Conservation (phyloP, 2,888 invertebrate species). For the Hirtodrosophila trivittata region DNA sequence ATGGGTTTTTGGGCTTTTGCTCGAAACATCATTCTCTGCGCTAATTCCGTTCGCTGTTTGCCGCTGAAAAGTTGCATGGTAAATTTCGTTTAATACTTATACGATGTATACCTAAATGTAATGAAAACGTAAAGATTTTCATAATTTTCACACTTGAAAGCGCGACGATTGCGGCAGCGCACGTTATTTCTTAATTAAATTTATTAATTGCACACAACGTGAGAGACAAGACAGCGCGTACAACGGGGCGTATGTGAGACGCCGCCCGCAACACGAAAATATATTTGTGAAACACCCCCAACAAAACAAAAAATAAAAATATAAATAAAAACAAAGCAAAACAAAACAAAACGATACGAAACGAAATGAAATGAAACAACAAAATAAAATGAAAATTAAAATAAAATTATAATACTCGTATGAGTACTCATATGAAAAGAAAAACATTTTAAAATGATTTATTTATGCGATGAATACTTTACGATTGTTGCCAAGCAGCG, state of each 20-base stretch:
- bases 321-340: too few species aligned
- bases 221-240: conserved; percentile 35
- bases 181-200: conserved; percentile 77
- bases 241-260: conserved; percentile 55
- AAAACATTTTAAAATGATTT: conserved; percentile 53
- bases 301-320: too few species aligned
- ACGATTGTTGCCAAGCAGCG: conserved; percentile 22
- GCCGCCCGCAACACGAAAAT: conserved; percentile 24
- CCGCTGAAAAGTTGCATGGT: conserved; percentile 46
- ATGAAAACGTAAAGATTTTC: conserved; percentile 60
- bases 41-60: conserved; percentile 41
- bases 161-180: conserved; percentile 52
- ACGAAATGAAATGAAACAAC: neutral
- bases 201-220: conserved; percentile 78
- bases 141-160: conserved; percentile 76
- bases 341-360: neutral
- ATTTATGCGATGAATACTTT: conserved; percentile 57
- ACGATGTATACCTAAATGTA: conserved; percentile 21
- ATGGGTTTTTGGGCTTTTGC: conserved; percentile 26
- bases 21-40: conserved; percentile 19
- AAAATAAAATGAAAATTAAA: conserved; percentile 3
- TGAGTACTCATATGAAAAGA: conserved; percentile 2
- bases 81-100: conserved; percentile 49
- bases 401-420: conserved; percentile 6
- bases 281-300: neutral